phyloP scores from a whole-genome alignment of 2,888 invertebrate genomes.

The Acronicta psi region DNA sequence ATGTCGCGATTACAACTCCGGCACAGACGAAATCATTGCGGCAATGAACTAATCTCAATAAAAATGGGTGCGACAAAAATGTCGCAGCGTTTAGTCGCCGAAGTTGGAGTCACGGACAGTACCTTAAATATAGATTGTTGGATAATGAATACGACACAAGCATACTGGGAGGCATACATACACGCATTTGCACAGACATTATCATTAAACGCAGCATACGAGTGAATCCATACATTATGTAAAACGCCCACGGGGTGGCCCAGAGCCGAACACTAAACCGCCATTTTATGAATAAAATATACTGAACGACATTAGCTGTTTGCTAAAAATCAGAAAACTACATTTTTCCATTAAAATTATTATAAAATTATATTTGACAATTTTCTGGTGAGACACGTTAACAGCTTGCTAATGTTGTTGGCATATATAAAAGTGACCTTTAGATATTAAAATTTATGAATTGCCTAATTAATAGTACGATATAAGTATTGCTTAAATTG shows the following conservation, averaged over 20 bases:
- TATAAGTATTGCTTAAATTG: too few relatives aligned
- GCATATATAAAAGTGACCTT: constrained; percentile 18
- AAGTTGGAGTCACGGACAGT: constrained; percentile 58
- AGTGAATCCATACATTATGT: constrained; percentile 58
- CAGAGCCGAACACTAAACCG: constrained; percentile 62
- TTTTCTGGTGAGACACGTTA: background rate
- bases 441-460: too few relatives aligned
- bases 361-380: constrained; percentile 31
- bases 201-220: constrained; percentile 48
- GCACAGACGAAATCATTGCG: constrained; percentile 13
- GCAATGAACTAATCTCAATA: constrained; percentile 51
- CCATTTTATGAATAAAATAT: constrained; percentile 42
- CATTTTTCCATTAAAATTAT: constrained; percentile 11
- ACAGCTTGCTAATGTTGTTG: constrained; percentile 4
- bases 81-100: constrained; percentile 29
- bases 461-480: too few relatives aligned
- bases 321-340: constrained; percentile 8
- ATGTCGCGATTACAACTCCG: constrained; percentile 44
- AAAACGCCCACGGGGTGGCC: constrained; percentile 61
- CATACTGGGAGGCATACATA: constrained; percentile 63
- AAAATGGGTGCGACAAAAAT: constrained; percentile 35
- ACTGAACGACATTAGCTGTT: constrained; percentile 9
- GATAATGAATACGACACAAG: constrained; percentile 75
- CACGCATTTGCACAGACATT: constrained; percentile 60
- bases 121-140: constrained; percentile 63